A percentile compares a stretch with the other conserved stretches of the same genome.
Conservation (phyloP, 1,140 invertebrate species). For the Aphelenchoides avenae region DNA sequence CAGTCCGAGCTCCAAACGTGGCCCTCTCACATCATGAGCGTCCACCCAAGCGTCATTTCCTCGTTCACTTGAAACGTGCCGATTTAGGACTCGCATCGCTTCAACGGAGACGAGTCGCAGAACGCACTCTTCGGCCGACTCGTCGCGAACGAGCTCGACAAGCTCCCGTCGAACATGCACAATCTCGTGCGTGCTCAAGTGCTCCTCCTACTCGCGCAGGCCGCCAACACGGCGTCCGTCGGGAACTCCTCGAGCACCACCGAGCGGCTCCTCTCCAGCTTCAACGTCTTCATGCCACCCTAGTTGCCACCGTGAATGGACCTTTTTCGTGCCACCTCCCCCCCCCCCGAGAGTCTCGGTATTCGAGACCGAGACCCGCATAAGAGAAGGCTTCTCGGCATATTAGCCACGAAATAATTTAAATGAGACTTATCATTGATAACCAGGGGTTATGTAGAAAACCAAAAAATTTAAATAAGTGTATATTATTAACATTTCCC, state of each 20-base stretch:
- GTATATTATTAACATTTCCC: too few relatives aligned
- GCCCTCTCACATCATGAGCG: background rate
- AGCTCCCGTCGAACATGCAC: slow-evolving; percentile 26
- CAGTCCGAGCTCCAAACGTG: slow-evolving; percentile 1
- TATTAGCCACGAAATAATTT: too few relatives aligned
- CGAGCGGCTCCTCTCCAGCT: slow-evolving; percentile 18
- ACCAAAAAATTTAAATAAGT: too few relatives aligned
- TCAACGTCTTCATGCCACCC: slow-evolving; percentile 1
- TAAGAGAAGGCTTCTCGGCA: too few relatives aligned
- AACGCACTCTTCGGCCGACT: slow-evolving; percentile 30
- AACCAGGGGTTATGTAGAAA: too few relatives aligned
- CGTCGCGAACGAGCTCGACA: slow-evolving; percentile 31
- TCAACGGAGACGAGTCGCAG: slow-evolving; percentile 27
- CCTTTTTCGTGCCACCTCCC: too few relatives aligned
- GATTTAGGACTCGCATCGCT: background rate
- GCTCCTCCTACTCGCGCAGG: slow-evolving; percentile 25
- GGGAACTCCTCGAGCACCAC: background rate
- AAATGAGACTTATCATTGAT: too few relatives aligned
- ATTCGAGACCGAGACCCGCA: too few relatives aligned
- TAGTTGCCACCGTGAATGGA: too few relatives aligned
- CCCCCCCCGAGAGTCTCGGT: too few relatives aligned
- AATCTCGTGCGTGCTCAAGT: slow-evolving; percentile 30
- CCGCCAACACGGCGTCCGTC: slow-evolving; percentile 4
- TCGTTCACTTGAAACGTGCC: background rate
- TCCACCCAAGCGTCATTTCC: background rate